A percentile compares a stretch with the other conserved stretches of the same genome.
Conservation (phyloP, 2,797 vertebrate species). For the Nyctalus aviator region DNA sequence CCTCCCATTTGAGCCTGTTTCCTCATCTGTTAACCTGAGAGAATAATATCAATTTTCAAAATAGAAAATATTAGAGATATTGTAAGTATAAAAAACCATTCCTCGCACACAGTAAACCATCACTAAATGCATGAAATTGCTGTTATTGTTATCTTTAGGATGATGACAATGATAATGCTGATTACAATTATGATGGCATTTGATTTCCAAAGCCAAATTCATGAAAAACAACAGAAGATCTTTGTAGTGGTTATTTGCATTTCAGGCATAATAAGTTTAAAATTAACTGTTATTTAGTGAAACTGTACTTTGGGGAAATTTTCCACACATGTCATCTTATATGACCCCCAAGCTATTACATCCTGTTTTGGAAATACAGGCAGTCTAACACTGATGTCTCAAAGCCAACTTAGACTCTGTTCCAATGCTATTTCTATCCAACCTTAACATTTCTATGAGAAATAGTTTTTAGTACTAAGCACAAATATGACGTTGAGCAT, state of each 20-base stretch:
- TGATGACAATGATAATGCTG: background rate
- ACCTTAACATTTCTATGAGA: background rate
- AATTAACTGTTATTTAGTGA: background rate
- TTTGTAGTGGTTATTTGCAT: background rate
- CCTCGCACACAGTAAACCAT: background rate
- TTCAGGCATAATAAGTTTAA: background rate
- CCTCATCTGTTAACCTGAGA: background rate
- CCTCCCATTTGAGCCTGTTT: background rate
- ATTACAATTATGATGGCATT: background rate
- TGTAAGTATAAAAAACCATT: background rate
- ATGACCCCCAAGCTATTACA: background rate
- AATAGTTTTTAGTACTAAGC: background rate
- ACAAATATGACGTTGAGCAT: background rate
- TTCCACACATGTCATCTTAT: background rate
- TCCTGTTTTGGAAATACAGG: background rate
- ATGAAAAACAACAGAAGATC: background rate
- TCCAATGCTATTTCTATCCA: background rate
- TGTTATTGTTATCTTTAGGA: background rate
- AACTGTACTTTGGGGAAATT: background rate
- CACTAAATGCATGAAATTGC: background rate
- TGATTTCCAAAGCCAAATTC: background rate
- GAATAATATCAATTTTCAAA: background rate
- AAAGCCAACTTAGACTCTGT: background rate
- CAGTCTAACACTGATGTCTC: background rate
- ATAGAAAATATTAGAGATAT: background rate